Conservation (phyloP, 1,140 invertebrate genomes). For the Holcopasites calliopsidis region DNA sequence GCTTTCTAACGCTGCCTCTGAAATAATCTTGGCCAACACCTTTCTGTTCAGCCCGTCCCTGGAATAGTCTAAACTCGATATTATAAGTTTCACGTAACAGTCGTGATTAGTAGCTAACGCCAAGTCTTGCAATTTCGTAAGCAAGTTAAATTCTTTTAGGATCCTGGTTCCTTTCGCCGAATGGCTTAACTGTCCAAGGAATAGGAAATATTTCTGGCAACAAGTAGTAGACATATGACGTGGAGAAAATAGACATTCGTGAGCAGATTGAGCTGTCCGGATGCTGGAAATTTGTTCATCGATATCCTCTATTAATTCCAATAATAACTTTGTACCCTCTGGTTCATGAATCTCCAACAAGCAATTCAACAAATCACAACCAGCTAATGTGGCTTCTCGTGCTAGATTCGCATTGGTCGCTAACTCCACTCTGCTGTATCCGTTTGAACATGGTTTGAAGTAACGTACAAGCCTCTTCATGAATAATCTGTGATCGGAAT, state of each 20-base stretch:
- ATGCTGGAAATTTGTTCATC: slow-evolving; percentile 88
- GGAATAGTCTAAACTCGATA: slow-evolving; percentile 93
- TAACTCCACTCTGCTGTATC: slow-evolving; percentile 87
- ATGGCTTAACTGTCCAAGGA: slow-evolving; percentile 92
- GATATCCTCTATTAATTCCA: slow-evolving; percentile 91
- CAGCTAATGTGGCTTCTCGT: slow-evolving; percentile 85
- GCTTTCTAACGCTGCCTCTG: slow-evolving; percentile 85
- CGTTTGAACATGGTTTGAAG: slow-evolving; percentile 92
- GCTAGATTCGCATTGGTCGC: slow-evolving; percentile 80
- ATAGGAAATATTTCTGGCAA: slow-evolving; percentile 96
- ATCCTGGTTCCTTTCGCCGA: slow-evolving; percentile 86
- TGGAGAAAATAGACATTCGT: slow-evolving; percentile 94
- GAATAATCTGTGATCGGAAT: slow-evolving; percentile 89
- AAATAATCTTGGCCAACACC: slow-evolving; percentile 82
- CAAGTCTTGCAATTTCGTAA: slow-evolving; percentile 89
- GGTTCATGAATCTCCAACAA: slow-evolving; percentile 81
- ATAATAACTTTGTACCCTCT: slow-evolving; percentile 83
- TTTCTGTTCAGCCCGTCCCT: slow-evolving; percentile 80
- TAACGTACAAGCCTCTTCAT: slow-evolving; percentile 91
- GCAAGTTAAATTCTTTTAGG: slow-evolving; percentile 89
- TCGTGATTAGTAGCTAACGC: slow-evolving; percentile 92
- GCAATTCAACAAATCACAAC: slow-evolving; percentile 89
- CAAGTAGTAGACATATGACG: slow-evolving; percentile 92
- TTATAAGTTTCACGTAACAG: slow-evolving; percentile 94
- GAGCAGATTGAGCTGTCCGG: slow-evolving; percentile 85